phyloP scores from a whole-genome alignment of 2,113 vertebrate genomes.

The Myotis lucifugus region DNA sequence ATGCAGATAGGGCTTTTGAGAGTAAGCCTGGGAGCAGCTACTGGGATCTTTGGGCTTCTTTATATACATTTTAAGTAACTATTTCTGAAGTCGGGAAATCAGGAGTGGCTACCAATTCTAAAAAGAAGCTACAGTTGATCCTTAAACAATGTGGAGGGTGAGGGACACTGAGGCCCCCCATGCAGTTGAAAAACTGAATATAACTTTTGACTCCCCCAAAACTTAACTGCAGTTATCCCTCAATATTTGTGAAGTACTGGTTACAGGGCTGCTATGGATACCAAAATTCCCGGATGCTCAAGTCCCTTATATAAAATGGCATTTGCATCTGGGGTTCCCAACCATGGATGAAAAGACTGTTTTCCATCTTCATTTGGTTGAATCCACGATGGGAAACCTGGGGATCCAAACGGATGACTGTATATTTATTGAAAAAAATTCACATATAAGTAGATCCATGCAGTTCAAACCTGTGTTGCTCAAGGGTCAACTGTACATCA shows the following conservation, averaged over 20 bases:
- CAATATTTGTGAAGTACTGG: too few species aligned
- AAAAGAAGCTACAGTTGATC: neutral
- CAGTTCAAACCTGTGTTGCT: neutral
- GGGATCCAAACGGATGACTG: neutral
- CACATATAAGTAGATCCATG: neutral
- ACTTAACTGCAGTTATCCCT: neutral
- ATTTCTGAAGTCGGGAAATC: neutral
- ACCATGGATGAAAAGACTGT: neutral
- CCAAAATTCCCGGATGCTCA: neutral
- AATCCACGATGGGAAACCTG: neutral
- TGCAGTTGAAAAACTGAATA: neutral
- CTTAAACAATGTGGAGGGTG: neutral
- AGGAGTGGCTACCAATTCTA: neutral
- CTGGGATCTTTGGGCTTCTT: neutral
- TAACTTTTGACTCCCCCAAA: neutral
- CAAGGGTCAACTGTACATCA: neutral
- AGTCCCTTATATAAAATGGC: neutral
- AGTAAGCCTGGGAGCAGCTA: neutral
- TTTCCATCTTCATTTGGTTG: neutral
- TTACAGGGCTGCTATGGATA: neutral
- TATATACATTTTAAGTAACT: neutral
- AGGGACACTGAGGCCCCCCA: neutral
- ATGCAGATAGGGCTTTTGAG: neutral
- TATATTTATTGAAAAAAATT: neutral
- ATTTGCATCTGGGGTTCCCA: neutral